Base-by-base conservation (phyloP, 2,888 invertebrate genomes). In the Volucella zonaria region DNA sequence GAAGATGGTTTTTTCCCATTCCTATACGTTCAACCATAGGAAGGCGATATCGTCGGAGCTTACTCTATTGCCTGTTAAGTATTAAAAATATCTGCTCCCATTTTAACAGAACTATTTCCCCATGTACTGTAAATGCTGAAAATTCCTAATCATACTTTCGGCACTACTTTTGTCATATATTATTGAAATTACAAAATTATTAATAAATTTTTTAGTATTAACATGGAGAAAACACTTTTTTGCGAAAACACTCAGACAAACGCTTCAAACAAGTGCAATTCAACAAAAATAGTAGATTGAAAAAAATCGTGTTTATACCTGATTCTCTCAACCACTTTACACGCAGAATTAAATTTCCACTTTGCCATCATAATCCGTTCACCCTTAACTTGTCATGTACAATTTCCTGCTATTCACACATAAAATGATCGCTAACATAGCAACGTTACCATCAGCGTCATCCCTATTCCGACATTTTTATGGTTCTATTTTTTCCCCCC, bases 321-420 rank as follows among this genome's bases (percentile, higher is more conserved):
- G 58, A 56, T 71, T 80, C 54, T 67, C n/a, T 23, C 73, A 76
- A 73, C 51, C 81, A 81, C 76, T 85, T 85, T 77, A 31, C 68
- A 68, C 62, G 38, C 76, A 77, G 81, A 85, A 85, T 85, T 81
- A 81, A 77, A 76, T 81, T 85, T 81, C 76, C 85, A 81, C 81
- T 45, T 80, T 76, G 67, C 58, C 76, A 81, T 62, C 85, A 15
- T 85, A 85, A 85, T 81, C 85, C 45, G 61, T 77, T 81, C 76
- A 77, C 85, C 76, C 76, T 81, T 58, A 77, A 77, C 76, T 71
- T 85, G 85, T 85, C 85, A 81, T 77, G 77, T 68, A 76, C 85
- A 85, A 85, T 85, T 85, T 85, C 85, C 85, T 62, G 54, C 59
- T 62, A 43, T 70, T 58, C 73, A 31, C 62, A 81, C 73, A 75